Evolutionary conservation across 2,888 invertebrate genomes (phyloP).

Genomic region (Pristionchus japonicus): DNA sequence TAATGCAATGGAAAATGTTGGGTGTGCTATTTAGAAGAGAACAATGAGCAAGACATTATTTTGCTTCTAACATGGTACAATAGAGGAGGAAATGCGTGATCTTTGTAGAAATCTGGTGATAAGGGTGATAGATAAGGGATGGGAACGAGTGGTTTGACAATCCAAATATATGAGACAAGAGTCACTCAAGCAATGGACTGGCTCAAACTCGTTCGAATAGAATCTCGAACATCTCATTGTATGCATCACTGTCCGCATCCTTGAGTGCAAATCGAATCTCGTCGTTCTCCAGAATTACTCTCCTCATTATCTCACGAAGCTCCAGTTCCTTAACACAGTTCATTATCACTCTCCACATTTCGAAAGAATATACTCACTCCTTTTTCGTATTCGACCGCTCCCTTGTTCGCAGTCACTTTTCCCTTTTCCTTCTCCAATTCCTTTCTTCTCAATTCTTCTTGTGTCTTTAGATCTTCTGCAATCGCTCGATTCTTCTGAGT

Average conservation of each 20-base stretch:
- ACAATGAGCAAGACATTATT: too few species aligned
- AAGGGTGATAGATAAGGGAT: too few species aligned
- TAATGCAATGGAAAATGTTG: too few species aligned
- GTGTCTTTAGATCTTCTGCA: neutral
- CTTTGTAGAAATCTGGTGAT: too few species aligned
- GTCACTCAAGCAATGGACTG: neutral
- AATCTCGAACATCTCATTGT: constrained; percentile 24
- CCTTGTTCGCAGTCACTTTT: neutral
- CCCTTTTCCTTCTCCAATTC: neutral
- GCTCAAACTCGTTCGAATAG: neutral
- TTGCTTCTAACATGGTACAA: too few species aligned
- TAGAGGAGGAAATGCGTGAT: too few species aligned
- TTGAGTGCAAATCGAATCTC: constrained; percentile 7
- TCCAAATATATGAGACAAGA: neutral
- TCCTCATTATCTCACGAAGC: constrained; percentile 19
- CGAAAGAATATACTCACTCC: neutral
- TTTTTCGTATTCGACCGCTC: neutral
- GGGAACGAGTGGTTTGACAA: neutral
- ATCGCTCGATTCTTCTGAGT: neutral
- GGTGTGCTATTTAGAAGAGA: too few species aligned
- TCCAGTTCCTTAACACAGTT: neutral
- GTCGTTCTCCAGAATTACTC: constrained; percentile 2
- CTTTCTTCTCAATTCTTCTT: neutral
- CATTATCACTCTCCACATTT: too few species aligned
- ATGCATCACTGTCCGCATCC: neutral